These are phyloP conservation scores for Peromyscus polionotus DNA, from an alignment of 2,113 vertebrate genomes.

Conservation along the genomic window DNA sequence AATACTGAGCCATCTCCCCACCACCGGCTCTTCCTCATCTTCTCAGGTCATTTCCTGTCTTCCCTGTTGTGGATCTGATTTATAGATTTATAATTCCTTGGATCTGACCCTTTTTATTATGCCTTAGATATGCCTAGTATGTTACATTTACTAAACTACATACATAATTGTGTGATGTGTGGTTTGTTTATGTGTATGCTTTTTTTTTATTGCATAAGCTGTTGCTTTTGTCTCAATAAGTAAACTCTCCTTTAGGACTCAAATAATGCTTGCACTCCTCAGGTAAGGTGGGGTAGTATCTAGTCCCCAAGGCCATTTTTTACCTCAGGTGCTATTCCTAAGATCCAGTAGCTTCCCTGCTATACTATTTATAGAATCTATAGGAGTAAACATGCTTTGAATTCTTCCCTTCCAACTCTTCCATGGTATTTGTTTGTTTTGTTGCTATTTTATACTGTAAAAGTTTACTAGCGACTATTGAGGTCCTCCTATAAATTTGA, in stretches of 20 bases:
- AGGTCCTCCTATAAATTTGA: not conserved
- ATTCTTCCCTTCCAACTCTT: not conserved
- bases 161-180: not conserved
- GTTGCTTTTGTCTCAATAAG: not conserved
- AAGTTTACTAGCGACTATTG: not conserved
- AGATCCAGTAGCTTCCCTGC: not conserved
- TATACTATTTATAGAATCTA: not conserved
- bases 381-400: not conserved
- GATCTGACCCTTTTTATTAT: not conserved
- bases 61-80: not conserved
- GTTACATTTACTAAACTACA: not conserved
- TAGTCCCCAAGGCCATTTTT: not conserved
- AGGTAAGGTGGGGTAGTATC: not conserved
- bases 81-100: not conserved
- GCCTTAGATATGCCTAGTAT: fast-evolving
- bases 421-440: not conserved
- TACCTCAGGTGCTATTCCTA: too few relatives aligned
- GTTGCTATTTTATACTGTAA: not conserved
- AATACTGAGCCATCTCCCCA: not conserved
- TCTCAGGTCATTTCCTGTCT: not conserved
- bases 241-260: not conserved
- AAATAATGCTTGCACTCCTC: not conserved
- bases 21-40: not conserved
- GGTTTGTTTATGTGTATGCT: not conserved
- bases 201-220: not conserved